Conservation (phyloP, 2,113 vertebrate species). For the Bungarus multicinctus region DNA sequence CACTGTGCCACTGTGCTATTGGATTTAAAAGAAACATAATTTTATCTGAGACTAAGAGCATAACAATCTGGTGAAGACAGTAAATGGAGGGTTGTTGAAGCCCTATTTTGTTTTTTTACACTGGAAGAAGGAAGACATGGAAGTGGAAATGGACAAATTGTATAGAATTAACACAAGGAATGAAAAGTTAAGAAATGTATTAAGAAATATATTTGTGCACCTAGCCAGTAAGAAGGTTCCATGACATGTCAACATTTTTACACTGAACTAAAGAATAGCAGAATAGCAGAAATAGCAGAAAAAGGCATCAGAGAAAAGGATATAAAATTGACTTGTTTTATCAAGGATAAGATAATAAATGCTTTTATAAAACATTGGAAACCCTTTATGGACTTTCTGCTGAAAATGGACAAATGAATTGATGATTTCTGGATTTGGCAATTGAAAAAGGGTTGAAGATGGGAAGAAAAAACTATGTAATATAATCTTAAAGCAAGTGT, state of each 20-base stretch:
- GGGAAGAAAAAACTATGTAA: no score
- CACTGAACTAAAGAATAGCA: neutral
- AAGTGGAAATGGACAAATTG: neutral
- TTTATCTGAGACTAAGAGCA: neutral
- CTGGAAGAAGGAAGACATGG: neutral
- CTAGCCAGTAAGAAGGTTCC: neutral
- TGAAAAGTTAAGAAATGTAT: neutral
- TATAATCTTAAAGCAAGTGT: no score
- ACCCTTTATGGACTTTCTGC: neutral
- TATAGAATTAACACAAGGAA: neutral
- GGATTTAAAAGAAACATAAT: neutral
- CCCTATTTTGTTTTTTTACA: neutral
- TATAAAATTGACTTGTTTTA: neutral
- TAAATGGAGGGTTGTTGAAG: neutral
- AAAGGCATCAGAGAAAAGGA: neutral
- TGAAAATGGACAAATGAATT: neutral
- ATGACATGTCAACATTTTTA: neutral
- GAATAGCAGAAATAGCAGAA: neutral
- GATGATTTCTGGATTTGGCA: neutral
- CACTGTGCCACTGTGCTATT: neutral
- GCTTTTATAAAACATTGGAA: neutral
- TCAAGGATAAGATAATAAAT: neutral
- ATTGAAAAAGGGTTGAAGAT: no score
- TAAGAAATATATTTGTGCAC: neutral
- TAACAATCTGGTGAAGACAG: neutral